Base-by-base conservation (phyloP, 2,113 vertebrate genomes). In the Aspidoscelis tigris region DNA sequence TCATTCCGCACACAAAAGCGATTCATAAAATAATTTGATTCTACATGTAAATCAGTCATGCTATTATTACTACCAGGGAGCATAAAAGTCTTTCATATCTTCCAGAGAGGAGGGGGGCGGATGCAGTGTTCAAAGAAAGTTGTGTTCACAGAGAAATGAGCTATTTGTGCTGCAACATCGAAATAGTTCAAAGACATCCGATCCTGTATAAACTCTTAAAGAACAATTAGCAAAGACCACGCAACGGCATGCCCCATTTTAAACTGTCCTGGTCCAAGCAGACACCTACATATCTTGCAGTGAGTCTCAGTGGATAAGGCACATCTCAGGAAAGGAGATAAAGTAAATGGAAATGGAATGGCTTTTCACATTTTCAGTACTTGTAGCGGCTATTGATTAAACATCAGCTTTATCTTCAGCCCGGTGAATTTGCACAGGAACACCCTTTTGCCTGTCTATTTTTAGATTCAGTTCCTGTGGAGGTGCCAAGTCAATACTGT, bases 1-100 rank as follows among this genome's bases (percentile, higher is more conserved):
- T 83, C 73, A 84, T 26, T 85, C 14, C 5, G 44, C 75, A 83
- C 58, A 84, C 44, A 72, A 75, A 87, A 90, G 73, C 47, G n/a
- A 91, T 76, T 84, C 71, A 82, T 84, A 61, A 85, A 82, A 77
- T 79, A 69, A 91, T 78, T 84, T 86, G 80, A 88, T 91, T 81
- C 24, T 21, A 75, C 58, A 84, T 84, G 86, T 77, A 88, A 84
- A 81, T 84, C 82, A 69, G 11, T 70, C 53, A 81, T 64, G 65
- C 26, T 88, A 78, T 81, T 84, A 86, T 26, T 80, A 88, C 20
- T 87, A 82, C 20, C 18, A 78, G 58, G 86, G 65, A 66, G 78
- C 73, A 86, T 84, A 81, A 78, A 87, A 88, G 85, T 50, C 76
- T 81, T 88, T 83, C 14, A 33, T 43, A 80, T 85, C 26, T 79